Percentiles rank a stretch among this genome's conserved stretches.
phyloP scores from a whole-genome alignment of 2,797 vertebrate genomes.

The Uromys caudimaculatus region DNA sequence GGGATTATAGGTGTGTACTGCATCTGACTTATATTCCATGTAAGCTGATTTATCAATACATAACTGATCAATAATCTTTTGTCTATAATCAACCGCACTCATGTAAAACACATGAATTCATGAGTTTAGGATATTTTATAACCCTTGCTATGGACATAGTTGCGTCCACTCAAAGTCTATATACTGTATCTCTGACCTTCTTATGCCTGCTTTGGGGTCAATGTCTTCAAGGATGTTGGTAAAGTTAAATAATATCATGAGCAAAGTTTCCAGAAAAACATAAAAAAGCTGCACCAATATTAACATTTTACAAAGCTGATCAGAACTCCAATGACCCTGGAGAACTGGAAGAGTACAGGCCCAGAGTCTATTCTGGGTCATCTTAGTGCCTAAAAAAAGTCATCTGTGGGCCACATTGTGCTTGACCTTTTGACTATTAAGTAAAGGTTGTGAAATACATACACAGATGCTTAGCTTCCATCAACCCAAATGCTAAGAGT shows the following conservation, averaged over 20 bases:
- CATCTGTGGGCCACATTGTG: neutral
- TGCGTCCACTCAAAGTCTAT: neutral
- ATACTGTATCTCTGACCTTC: neutral
- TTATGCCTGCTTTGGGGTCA: neutral
- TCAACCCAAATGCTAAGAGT: neutral
- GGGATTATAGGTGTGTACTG: neutral
- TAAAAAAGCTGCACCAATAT: neutral
- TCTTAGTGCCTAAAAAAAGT: too few species aligned
- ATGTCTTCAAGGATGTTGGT: neutral
- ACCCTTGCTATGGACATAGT: neutral
- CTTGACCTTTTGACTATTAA: neutral
- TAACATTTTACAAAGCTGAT: neutral
- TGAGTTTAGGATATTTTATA: neutral
- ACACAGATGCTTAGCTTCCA: neutral
- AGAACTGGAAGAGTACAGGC: neutral
- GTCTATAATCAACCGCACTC: neutral
- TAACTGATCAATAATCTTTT: neutral
- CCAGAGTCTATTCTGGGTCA: neutral
- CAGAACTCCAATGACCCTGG: neutral
- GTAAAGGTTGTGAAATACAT: neutral
- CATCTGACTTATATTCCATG: neutral
- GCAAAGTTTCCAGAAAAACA: neutral
- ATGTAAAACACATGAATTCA: neutral
- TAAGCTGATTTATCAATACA: conserved; percentile 9
- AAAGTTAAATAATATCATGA: neutral